These are phyloP conservation scores for Anhinga anhinga DNA, from an alignment of 2,113 vertebrate genomes.

Conservation along the genomic window DNA sequence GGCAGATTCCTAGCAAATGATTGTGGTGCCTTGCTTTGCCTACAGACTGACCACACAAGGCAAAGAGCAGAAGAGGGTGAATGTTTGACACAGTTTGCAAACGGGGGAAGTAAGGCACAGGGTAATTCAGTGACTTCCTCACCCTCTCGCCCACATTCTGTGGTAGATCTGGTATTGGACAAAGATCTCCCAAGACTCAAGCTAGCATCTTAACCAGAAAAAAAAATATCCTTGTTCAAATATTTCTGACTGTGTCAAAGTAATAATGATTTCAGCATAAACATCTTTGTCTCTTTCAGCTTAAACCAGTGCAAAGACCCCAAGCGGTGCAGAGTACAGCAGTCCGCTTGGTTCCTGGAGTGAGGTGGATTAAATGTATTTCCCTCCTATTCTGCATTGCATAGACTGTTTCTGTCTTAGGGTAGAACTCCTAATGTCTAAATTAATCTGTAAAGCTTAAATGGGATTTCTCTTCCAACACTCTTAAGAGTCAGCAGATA, in stretches of 20 bases:
- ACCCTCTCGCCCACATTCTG: slow-evolving; percentile 15
- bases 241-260: not conserved
- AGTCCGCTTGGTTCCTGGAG: not conserved
- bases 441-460: not conserved
- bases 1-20: not conserved
- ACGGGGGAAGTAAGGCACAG: slow-evolving; percentile 26
- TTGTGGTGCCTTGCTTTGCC: not conserved
- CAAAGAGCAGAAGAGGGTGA: not conserved
- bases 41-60: not conserved
- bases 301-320: not conserved
- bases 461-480: not conserved
- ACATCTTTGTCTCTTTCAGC: not conserved
- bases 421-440: not conserved
- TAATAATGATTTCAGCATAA: not conserved
- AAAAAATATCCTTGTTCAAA: not conserved
- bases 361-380: not conserved
- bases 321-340: not conserved
- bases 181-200: not conserved
- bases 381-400: not conserved
- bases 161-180: not conserved
- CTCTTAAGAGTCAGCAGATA: not conserved
- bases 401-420: not conserved
- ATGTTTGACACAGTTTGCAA: slow-evolving; percentile 15
- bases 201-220: not conserved
- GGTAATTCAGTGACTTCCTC: not conserved